Evolutionary conservation across 2,888 invertebrate genomes (phyloP).

Genomic region (Pseudococcus longispinus): DNA sequence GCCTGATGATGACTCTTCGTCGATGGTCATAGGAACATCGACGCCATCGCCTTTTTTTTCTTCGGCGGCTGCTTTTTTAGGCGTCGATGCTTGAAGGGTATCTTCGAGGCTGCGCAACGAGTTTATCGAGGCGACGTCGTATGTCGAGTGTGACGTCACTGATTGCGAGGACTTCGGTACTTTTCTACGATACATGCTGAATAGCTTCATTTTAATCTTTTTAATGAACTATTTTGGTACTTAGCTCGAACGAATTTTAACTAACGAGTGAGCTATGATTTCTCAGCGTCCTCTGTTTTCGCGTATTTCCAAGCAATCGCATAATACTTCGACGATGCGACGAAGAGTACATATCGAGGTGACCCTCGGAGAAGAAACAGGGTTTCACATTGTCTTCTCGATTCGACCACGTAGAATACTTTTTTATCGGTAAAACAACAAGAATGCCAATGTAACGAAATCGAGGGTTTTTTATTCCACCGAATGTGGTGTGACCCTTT

Average conservation of each 20-base stretch:
- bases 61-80: neutral
- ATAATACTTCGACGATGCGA: neutral
- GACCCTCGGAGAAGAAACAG: too few relatives aligned
- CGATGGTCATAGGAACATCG: neutral
- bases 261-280: neutral
- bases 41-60: neutral
- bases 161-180: neutral
- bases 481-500: neutral
- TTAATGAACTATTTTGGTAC: neutral
- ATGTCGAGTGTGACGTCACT: conserved; percentile 11
- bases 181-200: conserved; percentile 17
- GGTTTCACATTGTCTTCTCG: neutral
- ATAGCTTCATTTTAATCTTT: conserved; percentile 17
- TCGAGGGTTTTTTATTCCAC: neutral
- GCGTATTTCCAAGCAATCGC: neutral
- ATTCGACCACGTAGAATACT: neutral
- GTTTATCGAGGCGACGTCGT: neutral
- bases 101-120: neutral
- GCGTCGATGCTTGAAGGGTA: neutral
- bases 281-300: neutral
- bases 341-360: neutral
- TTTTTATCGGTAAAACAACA: neutral
- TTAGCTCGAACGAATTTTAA: conserved; percentile 26
- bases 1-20: conserved; percentile 10
- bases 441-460: neutral